These are phyloP conservation scores for Eudemis profundana DNA, from an alignment of 2,888 invertebrate genomes.

Conservation along the genomic window DNA sequence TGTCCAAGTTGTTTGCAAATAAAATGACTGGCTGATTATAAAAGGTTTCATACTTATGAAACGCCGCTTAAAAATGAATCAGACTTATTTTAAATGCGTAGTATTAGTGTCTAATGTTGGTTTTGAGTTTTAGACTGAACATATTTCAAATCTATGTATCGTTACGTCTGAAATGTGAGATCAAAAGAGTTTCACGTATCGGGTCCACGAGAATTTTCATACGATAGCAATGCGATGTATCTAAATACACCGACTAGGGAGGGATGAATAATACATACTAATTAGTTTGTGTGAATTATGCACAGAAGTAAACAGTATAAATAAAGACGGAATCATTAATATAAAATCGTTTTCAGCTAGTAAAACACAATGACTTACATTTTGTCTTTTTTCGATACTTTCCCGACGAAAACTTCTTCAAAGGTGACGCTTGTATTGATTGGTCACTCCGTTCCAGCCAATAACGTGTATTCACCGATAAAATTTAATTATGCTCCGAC, in stretches of 20 bases:
- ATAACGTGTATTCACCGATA: constrained; percentile 16
- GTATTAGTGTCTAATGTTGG: background rate
- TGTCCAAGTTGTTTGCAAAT: constrained; percentile 43
- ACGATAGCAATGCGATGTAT: background rate
- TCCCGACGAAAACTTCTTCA: constrained; percentile 31
- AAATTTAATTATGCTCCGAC: constrained; percentile 16
- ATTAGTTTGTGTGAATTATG: background rate
- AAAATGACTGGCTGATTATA: constrained; percentile 12
- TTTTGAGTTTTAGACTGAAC: background rate
- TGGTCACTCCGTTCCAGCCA: constrained; percentile 9
- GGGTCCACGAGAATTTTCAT: background rate
- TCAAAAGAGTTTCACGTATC: background rate
- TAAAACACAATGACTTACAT: constrained; percentile 31
- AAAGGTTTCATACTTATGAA: background rate
- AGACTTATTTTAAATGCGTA: too few relatives aligned
- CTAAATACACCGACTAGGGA: background rate
- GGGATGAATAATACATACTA: background rate
- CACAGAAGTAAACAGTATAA: background rate
- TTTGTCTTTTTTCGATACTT: constrained; percentile 20
- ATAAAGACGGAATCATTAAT: background rate
- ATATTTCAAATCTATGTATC: background rate
- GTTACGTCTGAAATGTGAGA: background rate
- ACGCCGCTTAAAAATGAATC: background rate
- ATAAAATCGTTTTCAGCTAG: background rate
- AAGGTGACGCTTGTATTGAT: constrained; percentile 41